Evolutionary conservation across 2,888 invertebrate genomes (phyloP), one percentile per base, ranked within the genome.

Genomic region (Eumacrocentrus americanus): DNA sequence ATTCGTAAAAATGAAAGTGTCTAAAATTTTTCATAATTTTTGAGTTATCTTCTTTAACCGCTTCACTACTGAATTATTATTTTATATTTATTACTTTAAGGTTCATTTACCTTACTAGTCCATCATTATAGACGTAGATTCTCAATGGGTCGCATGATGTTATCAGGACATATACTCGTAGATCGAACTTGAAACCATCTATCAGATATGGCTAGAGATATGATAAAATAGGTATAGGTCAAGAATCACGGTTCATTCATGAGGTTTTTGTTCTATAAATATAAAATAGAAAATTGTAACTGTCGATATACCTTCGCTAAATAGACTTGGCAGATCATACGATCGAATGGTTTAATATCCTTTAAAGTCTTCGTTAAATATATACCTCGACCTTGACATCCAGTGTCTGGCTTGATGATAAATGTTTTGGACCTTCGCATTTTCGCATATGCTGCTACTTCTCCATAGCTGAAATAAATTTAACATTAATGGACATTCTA

Each of bases 161-260:
- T 63, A 96, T 91, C 23, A 96, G 83, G 0, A 90, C 89, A 79
- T 96, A 96, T 9, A 95, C 88, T 62, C 96, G 85, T 60, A 96
- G 85, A 81, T 96, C 96, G 80, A 95, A 95, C 83, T 96, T 96
- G 79, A 90, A 95, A 1, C 94, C 94, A 78, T 96, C 95, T 14
- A 95, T 91, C 46, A 95, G 84, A 67, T 91, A 91, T 0, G 95
- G 95, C 86, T 91, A 76, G 11, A 74, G 79, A 61, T 57, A 60
- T 58, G 40, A 38, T 18, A 42, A 60, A 61, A 52, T n/a, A 18
- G 3, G 35, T 40, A 34, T 44, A 23, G 22, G 2, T 42, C 7
- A 23, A 29, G 9, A 29, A n/a, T n/a, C n/a, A n/a, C n/a, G n/a
- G n/a, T n/a, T n/a, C n/a, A n/a, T n/a, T n/a, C n/a, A n/a, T n/a